A percentile compares a stretch with the other conserved stretches of the same genome.
phyloP scores from a whole-genome alignment of 1,140 invertebrate species.

The Rhopalosiphum maidis region DNA sequence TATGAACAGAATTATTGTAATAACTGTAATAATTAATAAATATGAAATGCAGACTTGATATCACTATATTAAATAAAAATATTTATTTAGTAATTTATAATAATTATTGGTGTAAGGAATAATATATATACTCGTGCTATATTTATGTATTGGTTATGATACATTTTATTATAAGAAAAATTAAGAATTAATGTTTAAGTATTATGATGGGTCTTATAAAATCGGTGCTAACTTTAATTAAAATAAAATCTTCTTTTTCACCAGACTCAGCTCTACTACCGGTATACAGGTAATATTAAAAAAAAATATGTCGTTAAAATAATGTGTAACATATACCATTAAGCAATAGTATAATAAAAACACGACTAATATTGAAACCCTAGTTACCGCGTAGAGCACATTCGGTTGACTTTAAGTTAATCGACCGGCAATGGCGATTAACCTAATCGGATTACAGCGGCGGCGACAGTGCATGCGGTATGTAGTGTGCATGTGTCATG shows the following conservation, averaged over 20 bases:
- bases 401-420: not conserved
- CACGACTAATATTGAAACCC: not conserved
- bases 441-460: constrained; percentile 45
- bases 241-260: not conserved
- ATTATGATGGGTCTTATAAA: not conserved
- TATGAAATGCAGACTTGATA: not conserved
- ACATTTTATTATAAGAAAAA: not conserved
- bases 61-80: not conserved
- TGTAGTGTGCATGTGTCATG: not conserved
- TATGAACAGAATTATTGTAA: not conserved
- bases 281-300: not conserved
- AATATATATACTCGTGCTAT: not conserved
- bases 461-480: constrained; percentile 10
- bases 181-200: not conserved
- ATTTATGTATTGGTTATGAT: not conserved
- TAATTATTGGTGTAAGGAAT: not conserved
- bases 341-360: not conserved
- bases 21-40: not conserved
- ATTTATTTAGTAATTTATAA: not conserved
- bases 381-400: not conserved
- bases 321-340: not conserved
- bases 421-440: constrained; percentile 46
- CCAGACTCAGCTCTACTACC: not conserved
- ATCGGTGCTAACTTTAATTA: no score
- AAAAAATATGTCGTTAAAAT: not conserved